Conservation (phyloP, 2,888 invertebrate species). For the Pachycephus smyrnensis region DNA sequence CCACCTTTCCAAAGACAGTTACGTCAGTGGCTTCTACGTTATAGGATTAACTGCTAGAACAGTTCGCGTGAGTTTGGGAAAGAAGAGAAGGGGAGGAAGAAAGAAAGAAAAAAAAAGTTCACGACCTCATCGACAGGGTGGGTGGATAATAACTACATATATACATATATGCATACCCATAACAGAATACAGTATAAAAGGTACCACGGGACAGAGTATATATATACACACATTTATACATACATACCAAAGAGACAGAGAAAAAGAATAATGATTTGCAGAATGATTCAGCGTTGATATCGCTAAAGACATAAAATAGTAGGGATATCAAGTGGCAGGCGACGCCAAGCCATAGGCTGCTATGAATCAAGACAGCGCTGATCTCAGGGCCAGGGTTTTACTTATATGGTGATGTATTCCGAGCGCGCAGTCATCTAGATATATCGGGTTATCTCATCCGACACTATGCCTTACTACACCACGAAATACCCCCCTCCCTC, state of each 20-base stretch:
- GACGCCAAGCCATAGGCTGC: conserved; percentile 34
- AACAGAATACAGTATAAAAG: neutral
- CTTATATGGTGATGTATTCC: conserved; percentile 57
- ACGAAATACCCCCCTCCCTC: conserved; percentile 30
- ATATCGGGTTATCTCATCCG: conserved; percentile 48
- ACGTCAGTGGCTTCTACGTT: neutral
- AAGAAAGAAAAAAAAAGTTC: neutral
- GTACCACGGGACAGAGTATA: too few relatives aligned
- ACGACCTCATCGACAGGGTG: neutral
- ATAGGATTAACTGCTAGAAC: neutral
- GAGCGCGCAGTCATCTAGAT: conserved; percentile 46
- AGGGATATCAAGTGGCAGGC: conserved; percentile 27
- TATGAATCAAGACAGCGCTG: conserved; percentile 46
- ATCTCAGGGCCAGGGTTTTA: conserved; percentile 45
- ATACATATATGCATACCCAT: neutral
- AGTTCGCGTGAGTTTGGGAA: neutral
- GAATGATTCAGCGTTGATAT: conserved; percentile 44
- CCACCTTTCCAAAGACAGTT: neutral
- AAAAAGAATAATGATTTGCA: conserved; percentile 41
- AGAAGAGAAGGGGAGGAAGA: neutral
- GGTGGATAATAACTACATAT: neutral
- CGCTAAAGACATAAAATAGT: conserved; percentile 48
- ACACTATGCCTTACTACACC: conserved; percentile 33
- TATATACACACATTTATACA: too few relatives aligned
- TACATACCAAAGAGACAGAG: too few relatives aligned